These are phyloP conservation scores for Anthoptus insignis DNA, from an alignment of 2,888 invertebrate species.

Conservation along the genomic window DNA sequence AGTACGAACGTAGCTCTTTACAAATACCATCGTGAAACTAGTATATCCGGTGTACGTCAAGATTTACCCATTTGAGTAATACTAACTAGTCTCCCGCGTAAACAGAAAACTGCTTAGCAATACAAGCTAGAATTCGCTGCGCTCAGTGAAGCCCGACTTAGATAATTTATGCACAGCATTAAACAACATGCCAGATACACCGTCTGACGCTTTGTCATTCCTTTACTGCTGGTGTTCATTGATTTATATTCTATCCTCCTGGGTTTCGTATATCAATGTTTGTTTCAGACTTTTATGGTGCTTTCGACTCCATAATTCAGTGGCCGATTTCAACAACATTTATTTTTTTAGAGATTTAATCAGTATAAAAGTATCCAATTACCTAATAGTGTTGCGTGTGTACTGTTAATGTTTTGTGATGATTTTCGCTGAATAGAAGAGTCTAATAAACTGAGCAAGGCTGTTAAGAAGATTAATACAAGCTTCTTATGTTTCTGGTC, in stretches of 20 bases:
- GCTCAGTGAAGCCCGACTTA: slow-evolving; percentile 31
- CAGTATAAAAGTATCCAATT: background rate
- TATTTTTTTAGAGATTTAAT: background rate
- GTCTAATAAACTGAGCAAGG: slow-evolving; percentile 16
- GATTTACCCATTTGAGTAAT: slow-evolving; percentile 11
- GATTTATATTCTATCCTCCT: slow-evolving; percentile 29
- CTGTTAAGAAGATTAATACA: slow-evolving; percentile 23
- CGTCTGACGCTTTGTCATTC: slow-evolving; percentile 32
- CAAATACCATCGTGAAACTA: background rate
- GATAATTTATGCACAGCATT: slow-evolving; percentile 35
- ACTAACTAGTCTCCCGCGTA: slow-evolving; percentile 3
- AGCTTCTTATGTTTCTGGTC: slow-evolving; percentile 4
- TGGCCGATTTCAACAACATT: slow-evolving; percentile 14
- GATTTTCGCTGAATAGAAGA: slow-evolving; percentile 12
- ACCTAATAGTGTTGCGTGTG: background rate
- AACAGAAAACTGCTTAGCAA: slow-evolving; percentile 23
- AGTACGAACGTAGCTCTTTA: too few species aligned
- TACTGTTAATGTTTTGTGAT: background rate
- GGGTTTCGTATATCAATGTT: slow-evolving; percentile 20
- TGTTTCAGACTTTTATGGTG: slow-evolving; percentile 26
- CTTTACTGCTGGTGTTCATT: slow-evolving; percentile 28
- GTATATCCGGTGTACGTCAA: background rate
- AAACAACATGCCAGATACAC: slow-evolving; percentile 32
- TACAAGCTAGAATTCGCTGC: slow-evolving; percentile 20
- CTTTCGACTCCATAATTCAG: slow-evolving; percentile 15